phyloP scores from a whole-genome alignment of 1,140 invertebrate genomes.

The Atopsyche davidsoni region DNA sequence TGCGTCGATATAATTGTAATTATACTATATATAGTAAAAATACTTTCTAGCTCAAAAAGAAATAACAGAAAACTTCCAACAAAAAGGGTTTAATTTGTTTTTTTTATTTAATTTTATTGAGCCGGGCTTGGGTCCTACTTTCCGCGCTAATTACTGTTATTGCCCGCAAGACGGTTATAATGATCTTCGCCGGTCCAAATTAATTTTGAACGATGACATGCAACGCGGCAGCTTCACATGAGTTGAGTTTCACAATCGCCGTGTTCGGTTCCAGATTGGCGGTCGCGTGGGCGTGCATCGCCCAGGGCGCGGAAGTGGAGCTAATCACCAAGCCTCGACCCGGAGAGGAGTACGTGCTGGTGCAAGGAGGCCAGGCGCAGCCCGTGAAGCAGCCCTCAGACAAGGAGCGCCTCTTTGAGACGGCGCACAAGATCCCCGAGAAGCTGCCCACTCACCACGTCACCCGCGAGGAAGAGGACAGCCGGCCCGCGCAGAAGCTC shows the following conservation, averaged over 20 bases:
- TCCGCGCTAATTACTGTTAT: too few relatives aligned
- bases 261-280: constrained; percentile 41
- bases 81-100: not conserved
- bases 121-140: too few relatives aligned
- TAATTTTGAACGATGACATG: not conserved
- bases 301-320: constrained; percentile 41
- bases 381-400: constrained; percentile 34
- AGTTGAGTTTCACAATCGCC: not conserved
- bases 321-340: constrained; percentile 49
- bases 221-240: not conserved
- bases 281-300: constrained; percentile 32
- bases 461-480: constrained; percentile 29
- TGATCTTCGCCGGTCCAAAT: constrained; percentile 2
- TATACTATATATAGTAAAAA: not conserved
- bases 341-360: constrained; percentile 49
- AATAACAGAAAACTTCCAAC: not conserved
- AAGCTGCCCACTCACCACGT: constrained; percentile 40
- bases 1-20: too few relatives aligned
- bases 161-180: not conserved
- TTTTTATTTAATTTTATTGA: too few relatives aligned
- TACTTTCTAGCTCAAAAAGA: not conserved
- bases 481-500: constrained; percentile 19
- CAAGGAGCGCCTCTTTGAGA: constrained; percentile 34
- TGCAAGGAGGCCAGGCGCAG: constrained; percentile 43
- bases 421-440: constrained; percentile 45